Base-by-base conservation (phyloP, 2,113 vertebrate genomes). In the Corythaeola cristata region DNA sequence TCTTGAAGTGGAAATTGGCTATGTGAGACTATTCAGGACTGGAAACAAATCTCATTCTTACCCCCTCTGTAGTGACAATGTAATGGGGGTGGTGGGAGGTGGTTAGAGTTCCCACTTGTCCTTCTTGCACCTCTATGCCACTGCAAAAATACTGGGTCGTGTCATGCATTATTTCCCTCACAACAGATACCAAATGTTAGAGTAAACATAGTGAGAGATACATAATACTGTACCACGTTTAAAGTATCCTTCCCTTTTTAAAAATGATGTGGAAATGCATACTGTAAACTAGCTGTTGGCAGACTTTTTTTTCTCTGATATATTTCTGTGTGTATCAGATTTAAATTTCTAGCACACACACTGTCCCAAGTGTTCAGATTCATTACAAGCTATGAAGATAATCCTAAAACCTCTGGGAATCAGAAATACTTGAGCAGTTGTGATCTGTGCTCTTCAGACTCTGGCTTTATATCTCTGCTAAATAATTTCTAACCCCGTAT, bases 401-500 rank as follows among this genome's bases (percentile, higher is more conserved):
- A 90, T 73, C 58, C 75, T 78, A 89, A 96, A 91, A 93, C 22
- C 72, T 72, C 64, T 91, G 60, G 33, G 33, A 74, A 89, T 84
- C 68, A 92, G 72, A 93, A 95, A 95, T 33, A 35, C 85, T 94
- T 74, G 72, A 95, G 73, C 55, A 74, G 63, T 73, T 97, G 92
- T 96, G 55, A 89, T 94, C 50, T 93, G 69, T 79, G 41, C 63
- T 96, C 58, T 92, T 89, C 79, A 91, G 68, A 55, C 21, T 89
- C 85, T 85, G 74, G 45, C 58, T 97, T 93, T 80, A 59, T 74
- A 92, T 63, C 45, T 94, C 80, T 67, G 82, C 92, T 96, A 96
- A 96, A 91, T 90, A 91, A 96, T 92, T 96, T 85, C 94, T 72
- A 95, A 84, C 41, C 33, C n/a, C 90, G 59, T 88, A 89, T 72